Conservation (phyloP, 2,888 invertebrate genomes). For the Ceraclea dissimilis region DNA sequence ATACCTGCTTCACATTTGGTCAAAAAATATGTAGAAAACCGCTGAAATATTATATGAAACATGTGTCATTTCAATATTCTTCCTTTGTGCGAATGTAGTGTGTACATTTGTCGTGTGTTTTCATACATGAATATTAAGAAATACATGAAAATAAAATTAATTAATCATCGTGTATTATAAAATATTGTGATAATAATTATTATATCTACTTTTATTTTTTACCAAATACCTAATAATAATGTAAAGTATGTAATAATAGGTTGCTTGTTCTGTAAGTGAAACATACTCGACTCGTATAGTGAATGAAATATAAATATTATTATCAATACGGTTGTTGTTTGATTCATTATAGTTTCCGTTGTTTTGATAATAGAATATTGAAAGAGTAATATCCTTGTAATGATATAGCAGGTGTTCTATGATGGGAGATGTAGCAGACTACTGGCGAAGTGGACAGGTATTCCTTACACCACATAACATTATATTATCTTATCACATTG, state of each 20-base stretch:
- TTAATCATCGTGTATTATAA: neutral
- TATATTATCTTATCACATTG: neutral
- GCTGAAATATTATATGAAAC: neutral
- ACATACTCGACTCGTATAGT: no score
- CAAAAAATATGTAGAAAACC: neutral
- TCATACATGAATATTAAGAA: neutral
- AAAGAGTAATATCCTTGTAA: conserved; percentile 2
- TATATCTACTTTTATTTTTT: neutral
- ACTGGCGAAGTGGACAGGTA: conserved; percentile 24
- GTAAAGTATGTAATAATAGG: neutral
- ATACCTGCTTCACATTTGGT: neutral
- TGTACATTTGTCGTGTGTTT: neutral
- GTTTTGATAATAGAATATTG: conserved; percentile 6
- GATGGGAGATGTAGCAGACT: conserved; percentile 25
- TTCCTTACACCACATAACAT: neutral
- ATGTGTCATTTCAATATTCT: conserved; percentile 1
- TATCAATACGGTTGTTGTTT: neutral
- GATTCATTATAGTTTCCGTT: neutral
- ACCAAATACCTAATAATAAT: neutral
- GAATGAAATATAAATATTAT: neutral
- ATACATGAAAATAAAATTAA: neutral
- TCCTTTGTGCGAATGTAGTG: neutral
- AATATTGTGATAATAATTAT: neutral
- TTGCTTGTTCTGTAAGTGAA: neutral
- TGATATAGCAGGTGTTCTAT: conserved; percentile 18